These are phyloP conservation scores for Glaucomys volans DNA, from an alignment of 2,113 vertebrate genomes.

Conservation along the genomic window DNA sequence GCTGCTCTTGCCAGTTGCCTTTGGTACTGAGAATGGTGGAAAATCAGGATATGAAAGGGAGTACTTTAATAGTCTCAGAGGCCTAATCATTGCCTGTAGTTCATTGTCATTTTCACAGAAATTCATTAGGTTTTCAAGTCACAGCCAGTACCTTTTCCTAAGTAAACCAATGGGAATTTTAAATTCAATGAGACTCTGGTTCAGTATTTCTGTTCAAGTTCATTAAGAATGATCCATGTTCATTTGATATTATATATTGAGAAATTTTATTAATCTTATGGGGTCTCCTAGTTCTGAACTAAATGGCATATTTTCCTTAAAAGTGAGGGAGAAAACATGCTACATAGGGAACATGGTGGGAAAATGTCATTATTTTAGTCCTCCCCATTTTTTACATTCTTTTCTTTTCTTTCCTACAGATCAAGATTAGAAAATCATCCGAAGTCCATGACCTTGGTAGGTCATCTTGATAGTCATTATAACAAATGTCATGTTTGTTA, in stretches of 20 bases:
- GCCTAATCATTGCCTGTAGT: not conserved
- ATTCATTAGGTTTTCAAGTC: not conserved
- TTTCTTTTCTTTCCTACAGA: constrained; percentile 59
- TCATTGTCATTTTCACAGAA: not conserved
- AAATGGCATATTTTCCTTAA: not conserved
- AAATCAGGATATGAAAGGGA: not conserved
- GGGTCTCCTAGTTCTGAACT: not conserved
- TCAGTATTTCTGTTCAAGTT: not conserved
- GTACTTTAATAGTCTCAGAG: not conserved
- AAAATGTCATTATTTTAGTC: not conserved
- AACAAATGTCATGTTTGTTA: constrained; percentile 58
- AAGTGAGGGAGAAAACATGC: not conserved
- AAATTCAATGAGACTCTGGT: not conserved
- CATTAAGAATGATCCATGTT: not conserved
- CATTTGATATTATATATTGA: not conserved
- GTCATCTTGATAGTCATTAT: not conserved
- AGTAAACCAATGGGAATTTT: not conserved
- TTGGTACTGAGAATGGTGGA: not conserved
- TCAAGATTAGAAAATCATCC: constrained; percentile 66
- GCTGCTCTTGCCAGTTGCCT: not conserved
- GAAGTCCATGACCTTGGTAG: constrained; percentile 56
- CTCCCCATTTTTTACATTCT: not conserved
- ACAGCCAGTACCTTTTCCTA: not conserved
- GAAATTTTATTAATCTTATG: constrained; percentile 11
- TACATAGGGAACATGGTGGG: not conserved